Evolutionary conservation across 2,888 invertebrate genomes (phyloP).

Genomic region (Malthinus seriepunctatus): DNA sequence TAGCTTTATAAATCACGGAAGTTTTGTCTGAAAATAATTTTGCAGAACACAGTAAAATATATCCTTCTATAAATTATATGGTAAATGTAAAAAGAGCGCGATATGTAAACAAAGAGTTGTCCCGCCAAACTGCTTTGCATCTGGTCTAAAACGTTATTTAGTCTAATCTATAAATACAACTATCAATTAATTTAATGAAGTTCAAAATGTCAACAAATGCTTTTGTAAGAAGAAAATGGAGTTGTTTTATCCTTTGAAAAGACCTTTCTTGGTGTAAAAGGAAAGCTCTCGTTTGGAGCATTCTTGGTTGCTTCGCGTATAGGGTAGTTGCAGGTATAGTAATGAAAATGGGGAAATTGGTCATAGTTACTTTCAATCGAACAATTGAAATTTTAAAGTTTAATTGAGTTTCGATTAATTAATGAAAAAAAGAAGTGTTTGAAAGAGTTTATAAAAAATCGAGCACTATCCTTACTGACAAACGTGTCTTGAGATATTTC

Average conservation of each 20-base stretch:
- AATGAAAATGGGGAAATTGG: no score
- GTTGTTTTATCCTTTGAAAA: no score
- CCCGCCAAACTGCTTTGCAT: slow-evolving; percentile 25
- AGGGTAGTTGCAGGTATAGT: no score
- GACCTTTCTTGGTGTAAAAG: no score
- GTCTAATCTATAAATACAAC: slow-evolving; percentile 52
- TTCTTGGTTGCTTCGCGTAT: no score
- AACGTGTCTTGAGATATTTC: slow-evolving; percentile 50
- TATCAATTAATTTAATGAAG: slow-evolving; percentile 52
- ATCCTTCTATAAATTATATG: slow-evolving; percentile 17
- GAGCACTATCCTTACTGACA: slow-evolving; percentile 38
- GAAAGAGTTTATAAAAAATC: slow-evolving; percentile 37
- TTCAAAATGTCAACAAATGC: slow-evolving; percentile 47
- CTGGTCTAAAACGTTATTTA: slow-evolving; percentile 45
- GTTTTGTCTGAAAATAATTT: slow-evolving; percentile 14
- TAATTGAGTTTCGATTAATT: background rate
- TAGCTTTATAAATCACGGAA: slow-evolving; percentile 9
- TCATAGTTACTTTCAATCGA: no score
- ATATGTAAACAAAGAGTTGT: slow-evolving; percentile 23
- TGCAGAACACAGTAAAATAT: slow-evolving; percentile 12
- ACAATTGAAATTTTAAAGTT: no score
- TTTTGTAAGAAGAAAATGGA: slow-evolving; percentile 28
- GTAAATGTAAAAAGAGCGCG: slow-evolving; percentile 18
- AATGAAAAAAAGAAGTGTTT: background rate
- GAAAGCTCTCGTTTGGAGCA: no score